Base-by-base conservation (phyloP, 2,113 vertebrate species). In the Nibea albiflora region DNA sequence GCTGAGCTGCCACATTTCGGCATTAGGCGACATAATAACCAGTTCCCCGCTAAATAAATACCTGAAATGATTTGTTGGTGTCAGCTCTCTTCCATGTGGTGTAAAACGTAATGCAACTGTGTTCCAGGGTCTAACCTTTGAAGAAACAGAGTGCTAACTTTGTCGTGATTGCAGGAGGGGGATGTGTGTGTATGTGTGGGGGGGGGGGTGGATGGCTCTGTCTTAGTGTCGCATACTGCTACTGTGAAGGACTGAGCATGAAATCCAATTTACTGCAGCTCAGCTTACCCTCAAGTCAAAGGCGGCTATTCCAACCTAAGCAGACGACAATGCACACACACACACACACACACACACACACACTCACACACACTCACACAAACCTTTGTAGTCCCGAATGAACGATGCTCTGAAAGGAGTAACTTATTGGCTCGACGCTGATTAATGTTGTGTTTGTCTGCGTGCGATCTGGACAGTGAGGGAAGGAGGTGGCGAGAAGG, bases 251-350 rank as follows among this genome's bases (percentile, higher is more conserved):
- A 85, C 90, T 79, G 88, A 86, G 89, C 92, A 83, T 90, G 90
- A 93, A 91, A 93, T 93, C 86, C 88, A 91, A 90, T 94, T 94
- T 93, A 89, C 92, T 92, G 91, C 89, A 85, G 88, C 89, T 85
- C 84, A 76, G 87, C 92, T 93, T 87, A 89, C 83, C 92, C 90
- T 78, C 87, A 75, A 91, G 89, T 91, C 85, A 92, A 88, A 91
- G 78, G 84, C 78, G 81, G 89, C 81, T 85, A 80, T 89, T 90
- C 84, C 76, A 88, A 88, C 90, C 85, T 58, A 81, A 69, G 84
- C 61, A 24, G 52, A 57, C 65, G 1, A 85, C 80, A 42, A 76
- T 28, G 50, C 76, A 69, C 68, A 70, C 84, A 81, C 75, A 81
- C 35, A 70, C 75, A 81, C 62, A 35, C 68, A 50, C 61, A 49